A percentile compares a stretch with the other conserved stretches of the same genome.
Evolutionary conservation across 2,888 invertebrate genomes (phyloP).

Genomic region (Ormyrus thymus): DNA sequence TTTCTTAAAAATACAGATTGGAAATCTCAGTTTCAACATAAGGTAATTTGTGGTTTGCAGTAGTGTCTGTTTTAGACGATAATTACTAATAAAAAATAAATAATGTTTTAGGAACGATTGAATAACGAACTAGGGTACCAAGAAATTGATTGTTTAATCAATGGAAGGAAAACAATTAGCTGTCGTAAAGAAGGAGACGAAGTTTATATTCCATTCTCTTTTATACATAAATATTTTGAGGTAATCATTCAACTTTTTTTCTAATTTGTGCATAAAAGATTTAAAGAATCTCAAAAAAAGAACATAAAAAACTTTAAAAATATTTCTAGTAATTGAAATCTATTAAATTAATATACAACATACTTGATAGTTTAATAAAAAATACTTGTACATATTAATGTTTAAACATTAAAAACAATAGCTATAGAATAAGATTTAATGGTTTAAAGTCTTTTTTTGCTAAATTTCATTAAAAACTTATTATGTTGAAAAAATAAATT

Average conservation of each 20-base stretch:
- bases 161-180: constrained; percentile 88
- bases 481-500: constrained; percentile 25
- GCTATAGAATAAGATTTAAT: too few relatives aligned
- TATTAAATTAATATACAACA: too few relatives aligned
- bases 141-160: constrained; percentile 91
- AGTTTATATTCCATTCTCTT: constrained; percentile 93
- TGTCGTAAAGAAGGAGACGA: constrained; percentile 90
- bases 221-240: constrained; percentile 95
- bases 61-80: not conserved
- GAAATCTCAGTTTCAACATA: constrained; percentile 70
- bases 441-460: too few relatives aligned
- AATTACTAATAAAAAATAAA: constrained; percentile 2
- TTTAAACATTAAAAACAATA: too few relatives aligned
- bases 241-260: constrained; percentile 71
- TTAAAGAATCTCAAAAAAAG: too few relatives aligned
- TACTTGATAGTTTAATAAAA: too few relatives aligned
- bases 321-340: too few relatives aligned
- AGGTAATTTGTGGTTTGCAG: constrained; percentile 58
- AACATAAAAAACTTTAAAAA: too few relatives aligned
- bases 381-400: too few relatives aligned
- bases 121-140: constrained; percentile 76
- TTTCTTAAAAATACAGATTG: constrained; percentile 68
- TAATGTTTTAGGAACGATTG: constrained; percentile 64
- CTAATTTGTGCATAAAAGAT: not conserved
- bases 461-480: not conserved